Base-by-base conservation (phyloP, 2,888 invertebrate species). In the Ormyrus pomaceus region DNA sequence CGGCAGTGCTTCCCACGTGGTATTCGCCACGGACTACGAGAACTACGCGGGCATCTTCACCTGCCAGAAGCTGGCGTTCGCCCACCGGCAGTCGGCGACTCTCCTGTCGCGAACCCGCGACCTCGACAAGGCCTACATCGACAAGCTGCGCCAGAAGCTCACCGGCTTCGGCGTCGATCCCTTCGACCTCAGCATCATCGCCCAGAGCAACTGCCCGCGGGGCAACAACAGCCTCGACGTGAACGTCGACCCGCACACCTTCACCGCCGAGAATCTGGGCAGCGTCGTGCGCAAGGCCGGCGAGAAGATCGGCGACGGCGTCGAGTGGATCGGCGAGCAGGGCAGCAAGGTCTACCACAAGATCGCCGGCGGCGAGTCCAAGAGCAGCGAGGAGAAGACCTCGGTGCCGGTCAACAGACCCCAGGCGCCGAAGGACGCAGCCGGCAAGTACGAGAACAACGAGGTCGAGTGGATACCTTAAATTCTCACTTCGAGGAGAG, bases 31-130 rank as follows among this genome's bases (percentile, higher is more conserved):
- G 0, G 96, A 96, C 87, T 96, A 96, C 87, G 91, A 91, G 0
- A 93, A 92, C 0, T 96, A 95, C 87, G 96, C 96, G 0, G 95
- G 94, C 0, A 92, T 96, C 70, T 96, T 95, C 90, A 95, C 95
- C 0, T 96, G 96, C 86, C 96, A 96, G 89, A 95, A 94, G 86
- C 87, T 96, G 11, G 92, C 94, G 0, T 94, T 96, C 85, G 95
- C 94, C 0, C 95, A 96, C 89, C 92, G 96, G 5, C 94, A 95
- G 82, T 95, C 96, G 0, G 95, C 95, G 0, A 95, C 96, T 72
- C 96, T 98, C 83, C 92, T 96, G n/a, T 96, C 95, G 0, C 93
- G 96, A 71, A 93, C 92, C 19, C 94, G 94, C 83, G 95, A 94
- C 56, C 92, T 96, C 69, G 96, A 95, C 84, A 95, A 93, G 88